Percentiles rank a stretch among this genome's conserved stretches.
Conservation (phyloP, 2,113 vertebrate genomes). For the Nymphicus hollandicus region DNA sequence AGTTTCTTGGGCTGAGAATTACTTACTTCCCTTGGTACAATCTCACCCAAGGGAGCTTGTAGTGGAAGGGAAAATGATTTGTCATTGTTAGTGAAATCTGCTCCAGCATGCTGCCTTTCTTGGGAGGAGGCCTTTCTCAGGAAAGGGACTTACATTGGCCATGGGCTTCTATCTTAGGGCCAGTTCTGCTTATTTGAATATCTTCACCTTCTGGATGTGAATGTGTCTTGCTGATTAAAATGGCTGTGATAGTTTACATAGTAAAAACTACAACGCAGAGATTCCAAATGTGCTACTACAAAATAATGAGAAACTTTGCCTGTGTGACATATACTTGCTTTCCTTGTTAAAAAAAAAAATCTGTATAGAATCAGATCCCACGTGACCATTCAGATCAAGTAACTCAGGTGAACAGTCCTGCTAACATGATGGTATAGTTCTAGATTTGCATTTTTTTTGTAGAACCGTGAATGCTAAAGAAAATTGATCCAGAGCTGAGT, state of each 20-base stretch:
- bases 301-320: neutral
- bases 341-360: neutral
- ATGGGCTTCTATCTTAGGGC: neutral
- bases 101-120: neutral
- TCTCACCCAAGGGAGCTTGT: neutral
- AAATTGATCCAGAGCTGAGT: neutral
- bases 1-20: neutral
- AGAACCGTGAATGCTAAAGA: neutral
- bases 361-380: neutral
- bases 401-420: neutral
- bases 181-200: neutral
- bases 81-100: neutral
- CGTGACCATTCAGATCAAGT: neutral
- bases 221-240: neutral
- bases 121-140: neutral
- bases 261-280: neutral
- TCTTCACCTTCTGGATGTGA: neutral
- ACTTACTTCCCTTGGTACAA: neutral
- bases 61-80: neutral
- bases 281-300: neutral
- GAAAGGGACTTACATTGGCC: neutral
- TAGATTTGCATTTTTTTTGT: neutral
- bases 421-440: neutral
- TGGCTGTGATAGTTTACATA: too few species aligned
- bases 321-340: neutral